Evolutionary conservation across 2,888 invertebrate genomes (phyloP), one percentile per base, ranked within the genome.

Genomic region (Tetanocera ferruginea): DNA sequence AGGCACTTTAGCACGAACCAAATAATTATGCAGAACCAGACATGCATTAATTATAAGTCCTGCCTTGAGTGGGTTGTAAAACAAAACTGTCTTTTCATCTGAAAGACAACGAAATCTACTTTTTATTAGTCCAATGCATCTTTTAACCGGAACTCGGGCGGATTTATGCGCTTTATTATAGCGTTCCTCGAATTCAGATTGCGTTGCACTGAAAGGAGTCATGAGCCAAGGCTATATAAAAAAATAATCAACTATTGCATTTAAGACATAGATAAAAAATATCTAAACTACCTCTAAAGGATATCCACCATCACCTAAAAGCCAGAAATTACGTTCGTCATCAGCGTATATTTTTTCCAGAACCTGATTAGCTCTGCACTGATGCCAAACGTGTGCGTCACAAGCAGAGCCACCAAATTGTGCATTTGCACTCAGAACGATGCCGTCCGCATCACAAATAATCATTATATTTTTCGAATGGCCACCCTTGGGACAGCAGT

Each of bases 261-360:
- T 55, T 6, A 55, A 55, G 19, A 25, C 6, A 3, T 9, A 19
- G 19, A 11, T 19, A 55, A 55, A 4, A 6, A 55, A 55, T 19
- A 19, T n/a, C n/a, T 8, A 19, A 1, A 25, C 49, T 34, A 76
- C 73, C 64, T 79, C 73, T 17, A 78, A 60, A 9, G 79, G 79
- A 69, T 76, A 79, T 9, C 79, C 79, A 34, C 76, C 73, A 70
- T 79, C 78, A 23, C 78, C 79, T 19, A 79, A 23, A 0, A 79
- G 34, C 78, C 76, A 79, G 55, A 78, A 79, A 17, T 79, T 55
- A 8, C 76, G 64, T 1, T 76, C 57, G 31, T 72, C 76, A 43
- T 19, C 43, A 43, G 1, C 19, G 11, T 76, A 64, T n/a, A 70
- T n/a, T 17, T 52, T 25, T 52, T 76, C 64, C 31, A 71, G 19